Percentiles rank a stretch among this genome's conserved stretches.
Conservation (phyloP, 2,888 invertebrate genomes). For the Bellardia pandia region DNA sequence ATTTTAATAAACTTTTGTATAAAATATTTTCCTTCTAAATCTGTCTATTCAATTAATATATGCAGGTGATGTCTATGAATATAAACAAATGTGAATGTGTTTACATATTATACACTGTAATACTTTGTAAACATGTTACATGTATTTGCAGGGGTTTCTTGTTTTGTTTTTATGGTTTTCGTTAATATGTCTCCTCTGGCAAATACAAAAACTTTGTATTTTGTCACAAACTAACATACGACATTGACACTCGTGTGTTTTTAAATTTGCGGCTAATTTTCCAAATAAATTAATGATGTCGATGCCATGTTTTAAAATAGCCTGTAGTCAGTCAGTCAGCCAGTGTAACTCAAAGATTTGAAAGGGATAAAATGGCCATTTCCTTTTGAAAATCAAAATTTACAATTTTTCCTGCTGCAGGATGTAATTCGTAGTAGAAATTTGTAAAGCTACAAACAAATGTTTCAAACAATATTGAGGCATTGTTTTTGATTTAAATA, state of each 20-base stretch:
- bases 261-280: background rate
- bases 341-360: too few relatives aligned
- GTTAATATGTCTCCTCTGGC: constrained; percentile 5
- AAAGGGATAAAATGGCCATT: too few relatives aligned
- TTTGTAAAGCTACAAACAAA: too few relatives aligned
- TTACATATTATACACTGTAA: background rate
- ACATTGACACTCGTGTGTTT: constrained; percentile 51
- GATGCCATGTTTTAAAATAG: background rate
- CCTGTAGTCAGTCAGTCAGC: background rate
- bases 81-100: background rate
- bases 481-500: too few relatives aligned
- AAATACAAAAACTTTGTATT: constrained; percentile 41
- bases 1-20: too few relatives aligned
- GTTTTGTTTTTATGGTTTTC: constrained; percentile 21
- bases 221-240: constrained; percentile 38
- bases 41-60: too few relatives aligned
- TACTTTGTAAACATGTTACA: constrained; percentile 5
- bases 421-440: too few relatives aligned
- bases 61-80: background rate
- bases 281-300: background rate
- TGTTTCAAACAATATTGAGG: too few relatives aligned
- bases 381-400: too few relatives aligned
- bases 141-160: background rate
- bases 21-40: too few relatives aligned
- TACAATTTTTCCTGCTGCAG: too few relatives aligned